Evolutionary conservation across 2,888 invertebrate genomes (phyloP), one percentile per base, ranked within the genome.

Genomic region (Caenorhabditis becei): DNA sequence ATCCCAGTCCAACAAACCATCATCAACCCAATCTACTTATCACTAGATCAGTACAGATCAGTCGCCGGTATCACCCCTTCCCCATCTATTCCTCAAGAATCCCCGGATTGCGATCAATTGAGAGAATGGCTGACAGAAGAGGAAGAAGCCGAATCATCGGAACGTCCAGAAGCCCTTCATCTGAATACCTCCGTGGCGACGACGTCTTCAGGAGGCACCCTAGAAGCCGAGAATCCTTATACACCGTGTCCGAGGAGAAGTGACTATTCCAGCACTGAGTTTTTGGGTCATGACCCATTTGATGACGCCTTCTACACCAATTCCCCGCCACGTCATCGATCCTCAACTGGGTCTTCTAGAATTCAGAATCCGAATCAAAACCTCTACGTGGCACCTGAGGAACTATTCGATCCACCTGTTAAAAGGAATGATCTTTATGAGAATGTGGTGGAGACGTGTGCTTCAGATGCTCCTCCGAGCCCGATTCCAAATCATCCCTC

Each of bases 1-100:
- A 67, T 77, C 14, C 75, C 75, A 5, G 16, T 16, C 28, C 72
- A 7, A 14, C 54, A 47, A 47, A 51, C 26, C 10, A 71, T 83
- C n/a, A 79, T 79, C 47, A 83, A 83, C 51, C 75, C 83, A 0
- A 37, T 78, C 16, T 83, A 83, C 20, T 26, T 83, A 14, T 69
- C 69, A 10, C 61, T 83, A 24, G 75, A 79, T 18, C 59, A 51
- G 10, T 83, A 66, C 32, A 62, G 83, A 5, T 44, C 62, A 11
- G 32, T 79, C 23, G 63, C 81, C 0, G 72, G 65, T 18, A 74
- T 58, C 41, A 77, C 61, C 20, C 77, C 47, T 18, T 71, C 62
- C 1, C 72, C 72, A 0, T 53, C 59, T 1, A 28, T 51, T 58
- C 61, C 59, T 62, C 11, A 71, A 62, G 41, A 65, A 20, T 74